Conservation (phyloP, 2,113 vertebrate genomes). For the Paracanthobrama guichenoti region DNA sequence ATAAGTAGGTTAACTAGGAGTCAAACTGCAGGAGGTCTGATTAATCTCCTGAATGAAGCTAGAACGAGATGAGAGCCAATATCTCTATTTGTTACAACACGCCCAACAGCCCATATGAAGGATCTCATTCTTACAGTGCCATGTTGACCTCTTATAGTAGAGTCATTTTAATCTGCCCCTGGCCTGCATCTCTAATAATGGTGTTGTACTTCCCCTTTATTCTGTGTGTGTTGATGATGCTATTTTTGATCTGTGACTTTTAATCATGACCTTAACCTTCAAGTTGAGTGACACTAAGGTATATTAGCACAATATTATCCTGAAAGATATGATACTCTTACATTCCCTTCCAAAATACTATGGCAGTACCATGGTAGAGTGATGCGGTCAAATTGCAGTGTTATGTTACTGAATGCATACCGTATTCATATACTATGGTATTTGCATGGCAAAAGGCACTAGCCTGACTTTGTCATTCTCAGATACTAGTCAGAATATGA, state of each 20-base stretch:
- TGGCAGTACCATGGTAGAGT: background rate
- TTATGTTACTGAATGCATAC: background rate
- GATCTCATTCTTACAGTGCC: background rate
- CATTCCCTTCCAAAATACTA: background rate
- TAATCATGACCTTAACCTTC: slow-evolving; percentile 14
- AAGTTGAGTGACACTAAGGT: background rate
- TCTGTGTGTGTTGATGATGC: slow-evolving; percentile 15
- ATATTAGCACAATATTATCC: background rate
- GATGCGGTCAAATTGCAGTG: background rate
- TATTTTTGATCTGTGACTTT: slow-evolving; percentile 40
- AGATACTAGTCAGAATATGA: no score
- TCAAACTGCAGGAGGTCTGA: background rate
- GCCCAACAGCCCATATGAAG: background rate
- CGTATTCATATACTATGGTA: background rate
- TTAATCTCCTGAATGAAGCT: background rate
- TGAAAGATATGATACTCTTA: background rate
- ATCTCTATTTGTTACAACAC: background rate
- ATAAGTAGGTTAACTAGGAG: slow-evolving; percentile 6
- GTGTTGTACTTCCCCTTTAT: background rate
- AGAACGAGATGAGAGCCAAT: background rate
- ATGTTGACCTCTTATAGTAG: background rate
- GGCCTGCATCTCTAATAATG: background rate
- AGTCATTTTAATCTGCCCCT: background rate
- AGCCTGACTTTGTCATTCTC: no score
- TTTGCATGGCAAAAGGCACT: background rate